Conservation (phyloP, 2,888 invertebrate genomes). For the Mythimna lalbum region DNA sequence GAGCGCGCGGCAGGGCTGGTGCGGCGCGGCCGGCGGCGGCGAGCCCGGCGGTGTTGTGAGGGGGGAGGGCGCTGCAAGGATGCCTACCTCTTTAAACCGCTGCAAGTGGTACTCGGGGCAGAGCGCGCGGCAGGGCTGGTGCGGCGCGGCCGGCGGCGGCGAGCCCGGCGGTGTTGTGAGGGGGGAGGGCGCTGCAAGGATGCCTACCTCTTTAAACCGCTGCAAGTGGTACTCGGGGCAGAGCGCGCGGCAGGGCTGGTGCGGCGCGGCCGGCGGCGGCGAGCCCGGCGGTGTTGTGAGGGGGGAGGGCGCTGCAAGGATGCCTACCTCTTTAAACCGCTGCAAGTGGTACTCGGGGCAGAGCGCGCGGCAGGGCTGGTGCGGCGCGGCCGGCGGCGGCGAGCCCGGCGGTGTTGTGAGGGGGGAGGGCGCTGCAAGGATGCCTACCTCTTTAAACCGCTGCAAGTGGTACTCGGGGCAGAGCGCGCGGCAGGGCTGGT, state of each 20-base stretch:
- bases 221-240: conserved; percentile 86
- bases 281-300: conserved; percentile 73
- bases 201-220: conserved; percentile 59
- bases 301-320: too few relatives aligned
- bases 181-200: too few relatives aligned
- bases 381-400: conserved; percentile 73
- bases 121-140: conserved; percentile 78
- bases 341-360: conserved; percentile 86
- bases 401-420: conserved; percentile 73
- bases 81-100: conserved; percentile 59
- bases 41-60: conserved; percentile 73
- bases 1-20: conserved; percentile 78
- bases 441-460: conserved; percentile 59
- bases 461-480: conserved; percentile 86
- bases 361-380: conserved; percentile 78
- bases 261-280: conserved; percentile 73
- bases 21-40: conserved; percentile 73
- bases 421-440: too few relatives aligned
- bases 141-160: conserved; percentile 73
- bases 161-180: conserved; percentile 73
- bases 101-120: conserved; percentile 86
- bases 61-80: too few relatives aligned
- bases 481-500: conserved; percentile 78
- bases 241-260: conserved; percentile 78
- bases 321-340: conserved; percentile 59